phyloP scores from a whole-genome alignment of 2,797 vertebrate genomes.

The Eptatretus atami region DNA sequence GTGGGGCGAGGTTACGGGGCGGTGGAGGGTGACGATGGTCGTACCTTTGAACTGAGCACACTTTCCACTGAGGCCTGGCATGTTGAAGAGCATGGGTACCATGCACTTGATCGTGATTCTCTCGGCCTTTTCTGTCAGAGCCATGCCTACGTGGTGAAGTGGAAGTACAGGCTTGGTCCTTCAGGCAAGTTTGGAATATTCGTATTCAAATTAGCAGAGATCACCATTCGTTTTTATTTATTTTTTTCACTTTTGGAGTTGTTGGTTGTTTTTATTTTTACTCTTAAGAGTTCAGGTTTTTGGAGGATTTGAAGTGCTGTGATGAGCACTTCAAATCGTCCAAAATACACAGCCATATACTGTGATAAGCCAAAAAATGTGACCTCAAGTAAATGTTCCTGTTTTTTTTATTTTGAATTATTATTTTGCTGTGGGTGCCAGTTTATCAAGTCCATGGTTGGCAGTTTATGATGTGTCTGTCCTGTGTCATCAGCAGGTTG shows the following conservation, averaged over 20 bases:
- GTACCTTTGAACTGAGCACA: constrained; percentile 13
- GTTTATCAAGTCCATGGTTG: no score
- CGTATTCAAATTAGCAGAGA: background rate
- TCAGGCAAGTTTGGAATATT: constrained; percentile 12
- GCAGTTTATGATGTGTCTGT: no score
- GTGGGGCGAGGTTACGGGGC: constrained; percentile 17
- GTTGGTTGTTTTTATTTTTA: background rate
- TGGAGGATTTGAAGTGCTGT: no score
- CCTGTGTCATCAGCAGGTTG: no score
- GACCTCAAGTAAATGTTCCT: no score
- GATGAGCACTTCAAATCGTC: no score
- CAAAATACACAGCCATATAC: no score
- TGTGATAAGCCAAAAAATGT: no score
- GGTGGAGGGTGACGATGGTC: constrained; percentile 14
- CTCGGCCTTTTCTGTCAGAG: no score
- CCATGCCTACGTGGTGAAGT: constrained; percentile 20
- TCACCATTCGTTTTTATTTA: background rate
- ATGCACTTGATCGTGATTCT: constrained; percentile 15
- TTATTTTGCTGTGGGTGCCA: no score
- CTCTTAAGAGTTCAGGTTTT: background rate
- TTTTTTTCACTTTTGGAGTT: background rate
- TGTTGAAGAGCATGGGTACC: constrained; percentile 17
- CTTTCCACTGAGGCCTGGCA: constrained; percentile 20
- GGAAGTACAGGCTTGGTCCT: constrained; percentile 16
- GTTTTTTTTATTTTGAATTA: no score